These are phyloP conservation scores for Lymantria monacha DNA, from an alignment of 2,888 invertebrate species.

Conservation along the genomic window DNA sequence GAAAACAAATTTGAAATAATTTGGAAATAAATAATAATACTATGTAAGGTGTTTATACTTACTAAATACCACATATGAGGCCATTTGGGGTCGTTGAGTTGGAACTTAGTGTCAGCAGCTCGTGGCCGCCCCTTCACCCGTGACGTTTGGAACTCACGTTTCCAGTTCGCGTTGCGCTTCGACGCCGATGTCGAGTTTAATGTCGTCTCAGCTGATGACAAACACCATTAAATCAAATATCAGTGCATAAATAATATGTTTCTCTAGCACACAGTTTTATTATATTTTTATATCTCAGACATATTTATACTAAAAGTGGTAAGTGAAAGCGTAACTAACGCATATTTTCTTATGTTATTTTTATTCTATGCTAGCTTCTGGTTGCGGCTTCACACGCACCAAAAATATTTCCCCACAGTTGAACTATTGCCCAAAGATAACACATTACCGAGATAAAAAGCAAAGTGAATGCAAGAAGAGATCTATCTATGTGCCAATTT, in stretches of 20 bases:
- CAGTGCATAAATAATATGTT: not conserved
- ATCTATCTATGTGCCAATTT: too few species aligned
- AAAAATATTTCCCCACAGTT: too few species aligned
- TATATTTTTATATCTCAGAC: too few species aligned
- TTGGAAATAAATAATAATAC: not conserved
- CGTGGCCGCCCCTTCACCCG: slow-evolving; percentile 87
- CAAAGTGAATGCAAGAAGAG: too few species aligned
- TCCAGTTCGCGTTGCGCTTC: slow-evolving; percentile 62
- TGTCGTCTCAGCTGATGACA: slow-evolving; percentile 51
- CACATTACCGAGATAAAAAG: too few species aligned
- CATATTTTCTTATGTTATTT: too few species aligned
- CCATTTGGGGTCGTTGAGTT: slow-evolving; percentile 95
- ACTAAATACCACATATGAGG: slow-evolving; percentile 98
- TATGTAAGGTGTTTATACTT: slow-evolving; percentile 82
- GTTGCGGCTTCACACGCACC: too few species aligned
- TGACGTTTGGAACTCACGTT: slow-evolving; percentile 84
- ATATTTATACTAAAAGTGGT: too few species aligned
- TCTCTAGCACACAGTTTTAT: not conserved
- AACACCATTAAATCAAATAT: not conserved
- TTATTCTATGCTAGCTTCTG: too few species aligned
- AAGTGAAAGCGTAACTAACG: too few species aligned
- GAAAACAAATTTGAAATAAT: too few species aligned
- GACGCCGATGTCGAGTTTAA: slow-evolving; percentile 54
- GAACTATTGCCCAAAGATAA: too few species aligned
- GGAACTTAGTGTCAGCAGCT: slow-evolving; percentile 69